Base-by-base conservation (phyloP, 1,140 invertebrate species). In the Parasteatoda tepidariorum region DNA sequence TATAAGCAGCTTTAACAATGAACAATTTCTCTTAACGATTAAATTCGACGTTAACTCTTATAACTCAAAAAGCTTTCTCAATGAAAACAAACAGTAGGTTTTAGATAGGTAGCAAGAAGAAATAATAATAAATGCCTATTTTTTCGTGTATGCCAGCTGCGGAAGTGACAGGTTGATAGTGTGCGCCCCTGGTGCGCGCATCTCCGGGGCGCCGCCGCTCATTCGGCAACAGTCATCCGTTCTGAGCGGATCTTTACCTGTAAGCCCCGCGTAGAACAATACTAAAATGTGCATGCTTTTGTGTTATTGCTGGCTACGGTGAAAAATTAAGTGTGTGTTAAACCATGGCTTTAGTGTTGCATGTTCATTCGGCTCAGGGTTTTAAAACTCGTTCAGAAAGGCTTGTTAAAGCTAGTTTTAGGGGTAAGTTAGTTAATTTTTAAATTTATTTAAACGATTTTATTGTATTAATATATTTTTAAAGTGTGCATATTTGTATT, bases 331-430 rank as follows among this genome's bases (percentile, higher is more conserved):
- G 38, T 48, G 38, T 26, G 59, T 54, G 54, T n/a, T 22, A 18
- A 26, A 61, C n/a, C 76, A 81, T 81, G 78, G 78, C 78, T 48
- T 22, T 81, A 26, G 55, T 61, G 3, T 48, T 81, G 13, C 78
- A 81, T 26, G 31, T 81, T 22, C 78, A 70, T 31, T 81, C 78
- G 33, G 78, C 78, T 7, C 78, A 81, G 67, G 78, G 78, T 68
- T 81, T 81, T 22, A 81, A 54, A 48, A 41, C 64, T 2, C 34
- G 66, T 2, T n/a, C 66, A 2, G 78, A 81, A 41, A 81, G 78
- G 66, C 30, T 55, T 6, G 78, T 81, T 41, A 81, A 81, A 48
- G 78, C 78, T 28, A 70, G 34, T 5, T 81, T 81, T 55, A 81
- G 78, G 34, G 78, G 78, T 81, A 24, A 70, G 78, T 61, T 0